Percentiles rank a stretch among this genome's conserved stretches.
Conservation (phyloP, 1,140 invertebrate species). For the Bombus polaris region DNA sequence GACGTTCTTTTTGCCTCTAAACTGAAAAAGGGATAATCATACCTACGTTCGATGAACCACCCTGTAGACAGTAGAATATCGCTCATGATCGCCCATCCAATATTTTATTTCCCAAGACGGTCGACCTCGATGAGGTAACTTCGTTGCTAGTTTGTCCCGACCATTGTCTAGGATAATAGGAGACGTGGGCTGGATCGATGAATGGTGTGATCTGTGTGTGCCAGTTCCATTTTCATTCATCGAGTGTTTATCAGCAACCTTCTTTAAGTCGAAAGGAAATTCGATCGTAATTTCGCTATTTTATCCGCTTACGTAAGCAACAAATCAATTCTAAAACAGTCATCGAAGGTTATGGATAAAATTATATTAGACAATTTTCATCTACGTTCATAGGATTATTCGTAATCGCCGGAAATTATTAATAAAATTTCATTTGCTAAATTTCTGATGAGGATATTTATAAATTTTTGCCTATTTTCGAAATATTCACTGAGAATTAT, state of each 20-base stretch:
- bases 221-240: constrained; percentile 39
- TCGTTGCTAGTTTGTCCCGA: not conserved
- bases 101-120: constrained; percentile 22
- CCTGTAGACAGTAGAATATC: not conserved
- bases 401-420: not conserved
- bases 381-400: not conserved
- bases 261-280: too few species aligned
- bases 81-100: not conserved
- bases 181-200: constrained; percentile 19
- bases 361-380: not conserved
- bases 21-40: not conserved
- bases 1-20: not conserved
- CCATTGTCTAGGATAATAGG: constrained; percentile 48
- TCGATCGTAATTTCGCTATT: not conserved
- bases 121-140: constrained; percentile 49
- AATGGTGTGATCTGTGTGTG: constrained; percentile 30
- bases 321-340: not conserved
- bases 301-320: not conserved
- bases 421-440: not conserved
- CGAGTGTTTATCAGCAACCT: not conserved
- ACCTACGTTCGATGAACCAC: not conserved
- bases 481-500: not conserved
- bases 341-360: not conserved
- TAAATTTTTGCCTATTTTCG: not conserved
- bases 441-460: not conserved